phyloP scores from a whole-genome alignment of 2,888 invertebrate genomes.

The Campoplex capitator region DNA sequence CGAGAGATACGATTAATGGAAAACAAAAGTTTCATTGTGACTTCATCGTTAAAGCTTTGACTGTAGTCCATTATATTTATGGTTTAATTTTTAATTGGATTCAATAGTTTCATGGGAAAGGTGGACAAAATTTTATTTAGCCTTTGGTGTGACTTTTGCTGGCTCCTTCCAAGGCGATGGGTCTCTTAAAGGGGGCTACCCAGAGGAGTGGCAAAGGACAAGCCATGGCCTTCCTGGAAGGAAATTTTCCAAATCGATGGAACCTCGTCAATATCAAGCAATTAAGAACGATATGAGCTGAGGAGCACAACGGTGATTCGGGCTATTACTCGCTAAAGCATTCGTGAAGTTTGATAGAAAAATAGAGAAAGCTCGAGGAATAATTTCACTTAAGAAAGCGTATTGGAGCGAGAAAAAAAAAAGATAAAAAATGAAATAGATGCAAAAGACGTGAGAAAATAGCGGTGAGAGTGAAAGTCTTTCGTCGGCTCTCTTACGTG shows the following conservation, averaged over 20 bases:
- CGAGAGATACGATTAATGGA: too few species aligned
- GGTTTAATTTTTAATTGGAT: background rate
- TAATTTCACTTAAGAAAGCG: background rate
- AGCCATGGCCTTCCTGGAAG: too few species aligned
- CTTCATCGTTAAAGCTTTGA: background rate
- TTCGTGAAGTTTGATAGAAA: background rate
- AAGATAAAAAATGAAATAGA: background rate
- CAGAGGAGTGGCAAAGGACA: too few species aligned
- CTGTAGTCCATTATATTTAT: background rate
- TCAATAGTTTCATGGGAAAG: background rate
- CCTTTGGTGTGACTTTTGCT: too few species aligned
- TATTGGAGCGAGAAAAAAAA: background rate
- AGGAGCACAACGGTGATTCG: too few species aligned
- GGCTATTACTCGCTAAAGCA: too few species aligned
- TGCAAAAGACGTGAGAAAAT: background rate
- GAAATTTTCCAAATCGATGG: too few species aligned
- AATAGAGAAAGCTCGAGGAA: background rate
- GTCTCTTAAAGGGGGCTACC: too few species aligned
- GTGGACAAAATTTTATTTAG: too few species aligned
- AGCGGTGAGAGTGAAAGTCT: conserved; percentile 19
- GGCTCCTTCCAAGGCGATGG: too few species aligned
- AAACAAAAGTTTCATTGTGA: background rate
- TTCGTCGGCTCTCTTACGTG: conserved; percentile 30
- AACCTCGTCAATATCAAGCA: too few species aligned
- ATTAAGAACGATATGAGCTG: too few species aligned